phyloP scores from a whole-genome alignment of 1,140 invertebrate species.

The Micrasema longulum region DNA sequence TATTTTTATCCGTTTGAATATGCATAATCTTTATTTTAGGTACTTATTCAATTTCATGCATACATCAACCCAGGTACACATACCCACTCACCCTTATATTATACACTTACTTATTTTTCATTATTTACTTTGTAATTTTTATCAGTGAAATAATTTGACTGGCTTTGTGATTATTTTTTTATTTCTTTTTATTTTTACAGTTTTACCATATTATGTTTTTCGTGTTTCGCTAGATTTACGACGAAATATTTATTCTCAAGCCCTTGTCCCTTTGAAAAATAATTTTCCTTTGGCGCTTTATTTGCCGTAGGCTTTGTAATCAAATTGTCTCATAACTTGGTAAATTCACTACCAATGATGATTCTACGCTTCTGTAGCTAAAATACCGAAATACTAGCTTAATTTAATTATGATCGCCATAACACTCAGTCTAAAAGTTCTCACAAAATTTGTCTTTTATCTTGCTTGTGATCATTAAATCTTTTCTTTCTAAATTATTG shows the following conservation, averaged over 20 bases:
- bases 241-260: not conserved
- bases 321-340: slow-evolving; percentile 31
- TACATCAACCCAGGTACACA: too few species aligned
- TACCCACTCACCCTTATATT: too few species aligned
- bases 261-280: slow-evolving; percentile 5
- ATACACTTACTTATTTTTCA: too few species aligned
- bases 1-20: too few species aligned
- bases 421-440: not conserved
- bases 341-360: slow-evolving; percentile 17
- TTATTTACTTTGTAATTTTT: too few species aligned
- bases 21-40: too few species aligned
- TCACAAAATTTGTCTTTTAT: slow-evolving; percentile 21
- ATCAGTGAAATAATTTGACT: too few species aligned
- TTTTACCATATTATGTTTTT: too few species aligned
- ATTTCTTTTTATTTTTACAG: too few species aligned
- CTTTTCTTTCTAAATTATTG: slow-evolving; percentile 2
- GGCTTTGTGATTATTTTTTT: too few species aligned
- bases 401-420: slow-evolving; percentile 35
- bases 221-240: slow-evolving; percentile 10
- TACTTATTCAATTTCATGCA: too few species aligned
- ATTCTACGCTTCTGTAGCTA: slow-evolving; percentile 1
- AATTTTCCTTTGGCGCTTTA: slow-evolving; percentile 11
- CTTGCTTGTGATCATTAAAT: slow-evolving; percentile 17
- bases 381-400: slow-evolving; percentile 24
- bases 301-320: slow-evolving; percentile 31